Percentiles rank a stretch among this genome's conserved stretches.
phyloP scores from a whole-genome alignment of 2,888 invertebrate species.

The Thera obeliscata region DNA sequence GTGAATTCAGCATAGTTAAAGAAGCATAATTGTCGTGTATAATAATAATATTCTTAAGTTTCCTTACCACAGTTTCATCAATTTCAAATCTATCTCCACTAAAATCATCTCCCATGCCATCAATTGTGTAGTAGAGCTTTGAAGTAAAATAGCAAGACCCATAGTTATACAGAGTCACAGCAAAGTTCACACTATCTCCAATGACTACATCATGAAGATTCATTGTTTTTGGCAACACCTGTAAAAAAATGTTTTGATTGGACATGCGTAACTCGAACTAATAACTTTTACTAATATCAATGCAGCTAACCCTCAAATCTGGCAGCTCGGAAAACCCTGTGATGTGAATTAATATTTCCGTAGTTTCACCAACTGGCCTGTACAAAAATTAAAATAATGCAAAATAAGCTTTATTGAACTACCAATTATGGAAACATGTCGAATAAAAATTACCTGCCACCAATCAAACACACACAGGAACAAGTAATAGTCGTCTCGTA shows the following conservation, averaged over 20 bases:
- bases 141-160: slow-evolving; percentile 73
- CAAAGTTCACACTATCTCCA: slow-evolving; percentile 54
- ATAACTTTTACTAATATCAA: not conserved
- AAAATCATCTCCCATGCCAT: slow-evolving; percentile 72
- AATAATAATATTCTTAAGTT: not conserved
- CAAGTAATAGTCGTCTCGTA: slow-evolving; percentile 72
- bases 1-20: not conserved
- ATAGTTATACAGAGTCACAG: slow-evolving; percentile 68
- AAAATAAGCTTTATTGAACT: not conserved
- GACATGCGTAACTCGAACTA: not conserved
- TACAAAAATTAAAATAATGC: slow-evolving; percentile 28
- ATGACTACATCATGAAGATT: slow-evolving; percentile 74
- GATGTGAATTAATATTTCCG: slow-evolving; percentile 69
- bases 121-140: slow-evolving; percentile 61
- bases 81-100: slow-evolving; percentile 67
- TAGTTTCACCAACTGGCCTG: slow-evolving; percentile 75
- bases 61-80: slow-evolving; percentile 63
- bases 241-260: not conserved
- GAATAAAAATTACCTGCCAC: slow-evolving; percentile 60
- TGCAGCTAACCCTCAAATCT: slow-evolving; percentile 63
- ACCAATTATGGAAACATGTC: not conserved
- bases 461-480: slow-evolving; percentile 71
- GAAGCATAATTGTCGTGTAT: not conserved
- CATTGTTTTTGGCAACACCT: slow-evolving; percentile 69
- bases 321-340: slow-evolving; percentile 75